Evolutionary conservation across 2,888 invertebrate species (phyloP), one percentile per base, ranked within the genome.

Genomic region (Furcula furcula): DNA sequence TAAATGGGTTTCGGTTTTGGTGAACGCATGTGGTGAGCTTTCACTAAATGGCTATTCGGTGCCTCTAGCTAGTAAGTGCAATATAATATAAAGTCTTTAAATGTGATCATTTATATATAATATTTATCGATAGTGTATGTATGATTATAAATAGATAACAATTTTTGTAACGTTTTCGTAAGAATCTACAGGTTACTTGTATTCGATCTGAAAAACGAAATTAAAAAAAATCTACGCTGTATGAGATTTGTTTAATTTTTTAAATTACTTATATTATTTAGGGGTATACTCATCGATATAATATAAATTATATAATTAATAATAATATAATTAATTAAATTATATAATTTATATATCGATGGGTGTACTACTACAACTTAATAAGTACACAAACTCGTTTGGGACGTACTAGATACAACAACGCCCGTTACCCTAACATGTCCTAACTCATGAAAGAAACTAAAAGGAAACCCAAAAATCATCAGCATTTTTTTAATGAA

Each of bases 1-100:
- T 47, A 31, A 33, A 36, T 48, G 80, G 86, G 73, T 65, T 73
- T 67, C 57, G 84, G 84, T 82, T 64, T 65, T 58, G 84, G 86
- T 69, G 50, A 64, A 65, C 60, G 86, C 85, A 87, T 87, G 87
- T 87, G 87, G 87, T 87, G 87, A 72, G 87, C 80, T 87, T 87
- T 65, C 83, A 75, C 85, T 76, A 70, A 65, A 41, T 30, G 71
- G 72, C 58, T 52, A 49, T 55, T 57, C 66, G 69, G 70, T 75
- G 85, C 79, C 83, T 73, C 46, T 82, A 81, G 75, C 47, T 61
- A 20, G 10, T 81, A 81, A 77, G 70, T 65, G 66, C 72, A 75
- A 78, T 76, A 75, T 63, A 59, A 4, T 20, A 14, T 51, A 62
- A 68, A 80, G 74, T 80, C 76, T 77, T 63, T 75, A 61, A 75